phyloP scores from a whole-genome alignment of 1,140 invertebrate genomes.

The Gryllus bimaculatus region DNA sequence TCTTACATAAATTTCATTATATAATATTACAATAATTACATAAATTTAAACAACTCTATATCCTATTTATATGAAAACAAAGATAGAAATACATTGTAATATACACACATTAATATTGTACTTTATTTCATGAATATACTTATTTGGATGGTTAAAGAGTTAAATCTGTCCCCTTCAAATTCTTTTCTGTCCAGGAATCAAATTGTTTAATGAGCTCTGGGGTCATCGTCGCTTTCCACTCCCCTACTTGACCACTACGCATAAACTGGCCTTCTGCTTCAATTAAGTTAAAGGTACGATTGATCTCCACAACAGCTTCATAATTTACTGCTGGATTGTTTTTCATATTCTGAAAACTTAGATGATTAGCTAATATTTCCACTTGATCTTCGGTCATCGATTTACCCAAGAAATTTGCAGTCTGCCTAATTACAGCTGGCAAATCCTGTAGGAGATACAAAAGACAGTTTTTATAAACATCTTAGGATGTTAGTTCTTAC shows the following conservation, averaged over 20 bases:
- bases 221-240: slow-evolving; percentile 52
- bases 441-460: slow-evolving; percentile 20
- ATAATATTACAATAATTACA: too few species aligned
- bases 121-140: too few species aligned
- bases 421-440: slow-evolving; percentile 16
- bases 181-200: slow-evolving; percentile 45
- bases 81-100: too few species aligned
- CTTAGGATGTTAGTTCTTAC: background rate
- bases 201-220: slow-evolving; percentile 41
- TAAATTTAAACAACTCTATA: too few species aligned
- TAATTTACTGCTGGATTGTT: slow-evolving; percentile 57
- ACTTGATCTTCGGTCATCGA: slow-evolving; percentile 13
- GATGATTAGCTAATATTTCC: slow-evolving; percentile 15
- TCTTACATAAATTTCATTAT: too few species aligned
- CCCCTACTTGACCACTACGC: slow-evolving; percentile 44
- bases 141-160: background rate
- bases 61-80: too few species aligned
- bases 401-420: slow-evolving; percentile 21
- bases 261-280: slow-evolving; percentile 44
- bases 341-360: slow-evolving; percentile 36
- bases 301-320: slow-evolving; percentile 34
- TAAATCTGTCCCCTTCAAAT: slow-evolving; percentile 33
- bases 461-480: background rate
- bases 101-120: too few species aligned
- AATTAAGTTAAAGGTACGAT: slow-evolving; percentile 36